Evolutionary conservation across 2,113 vertebrate genomes (phyloP), one percentile per base, ranked within the genome.

Genomic region (Lucifuga dentata): DNA sequence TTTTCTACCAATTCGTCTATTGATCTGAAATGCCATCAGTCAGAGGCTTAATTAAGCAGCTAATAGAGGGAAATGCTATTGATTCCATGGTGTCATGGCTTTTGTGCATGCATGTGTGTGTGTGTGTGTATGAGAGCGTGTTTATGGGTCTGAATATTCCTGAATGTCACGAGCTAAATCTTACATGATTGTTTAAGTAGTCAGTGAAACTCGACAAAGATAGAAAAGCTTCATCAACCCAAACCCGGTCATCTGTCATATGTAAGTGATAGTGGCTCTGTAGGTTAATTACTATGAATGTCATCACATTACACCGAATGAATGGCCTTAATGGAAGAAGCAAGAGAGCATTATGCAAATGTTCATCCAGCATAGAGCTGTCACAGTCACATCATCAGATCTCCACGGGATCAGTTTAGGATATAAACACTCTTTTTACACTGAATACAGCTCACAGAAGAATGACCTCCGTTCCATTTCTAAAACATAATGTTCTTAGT

Each of bases 1-100:
- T 86, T 90, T 88, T 88, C 62, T 40, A 75, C 76, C 85, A 80
- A 87, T 90, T 83, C 77, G 26, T 77, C 45, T 64, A 89, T 90
- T 88, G 90, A 91, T 90, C 78, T 74, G 52, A 84, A 84, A 88
- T 76, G 57, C 61, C 76, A 89, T 90, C 69, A 80, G 52, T 89
- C 87, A 81, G 67, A 80, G 51, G 78, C 75, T 87, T 90, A 88
- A 90, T 91, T 89, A 84, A 86, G 85, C 85, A 87, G 78, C 81
- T 89, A 92, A 92, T 90, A 78, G 73, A 78, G 45, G 68, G 56
- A 89, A 89, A 84, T 84, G 62, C 48, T 79, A 89, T 90, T 59
- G 81, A 91, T 90, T 66, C 29, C 19, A 8, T 40, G 16, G 58
- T 63, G 45, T 48, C 59, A 46, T 65, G 48, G 46, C 38, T 66